Conservation (phyloP, 2,888 invertebrate genomes). For the Ennomos erosarius region DNA sequence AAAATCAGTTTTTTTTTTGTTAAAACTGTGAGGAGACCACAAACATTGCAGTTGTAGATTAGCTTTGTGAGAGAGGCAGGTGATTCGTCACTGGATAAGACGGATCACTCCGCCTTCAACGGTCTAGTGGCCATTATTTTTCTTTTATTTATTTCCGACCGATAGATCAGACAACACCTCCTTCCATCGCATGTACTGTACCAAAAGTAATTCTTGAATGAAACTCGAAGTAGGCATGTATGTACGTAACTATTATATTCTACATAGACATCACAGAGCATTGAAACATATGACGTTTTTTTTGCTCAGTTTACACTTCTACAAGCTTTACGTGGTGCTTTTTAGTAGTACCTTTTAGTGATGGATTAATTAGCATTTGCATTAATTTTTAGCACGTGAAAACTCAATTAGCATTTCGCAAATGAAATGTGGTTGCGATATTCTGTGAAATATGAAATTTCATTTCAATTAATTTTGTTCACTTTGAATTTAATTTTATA, state of each 20-base stretch:
- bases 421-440: too few relatives aligned
- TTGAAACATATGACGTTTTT: too few relatives aligned
- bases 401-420: too few relatives aligned
- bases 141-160: slow-evolving; percentile 37
- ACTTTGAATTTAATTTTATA: too few relatives aligned
- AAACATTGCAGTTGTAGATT: slow-evolving; percentile 50
- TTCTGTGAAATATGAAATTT: too few relatives aligned
- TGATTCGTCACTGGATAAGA: slow-evolving; percentile 58
- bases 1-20: slow-evolving; percentile 40
- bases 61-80: slow-evolving; percentile 48
- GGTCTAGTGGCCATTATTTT: slow-evolving; percentile 34
- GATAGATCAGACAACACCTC: slow-evolving; percentile 28
- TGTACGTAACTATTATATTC: neutral
- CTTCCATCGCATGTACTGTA: slow-evolving; percentile 9
- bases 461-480: too few relatives aligned
- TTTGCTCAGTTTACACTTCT: too few relatives aligned
- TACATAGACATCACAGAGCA: too few relatives aligned
- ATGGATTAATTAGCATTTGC: too few relatives aligned
- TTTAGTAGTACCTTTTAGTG: too few relatives aligned
- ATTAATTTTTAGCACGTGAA: too few relatives aligned
- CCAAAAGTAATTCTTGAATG: slow-evolving; percentile 22
- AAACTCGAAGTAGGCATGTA: neutral
- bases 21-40: slow-evolving; percentile 36
- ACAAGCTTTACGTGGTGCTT: too few relatives aligned
- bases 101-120: slow-evolving; percentile 49